Conservation (phyloP, 2,888 invertebrate genomes). For the Nipponacmea schrenckii region DNA sequence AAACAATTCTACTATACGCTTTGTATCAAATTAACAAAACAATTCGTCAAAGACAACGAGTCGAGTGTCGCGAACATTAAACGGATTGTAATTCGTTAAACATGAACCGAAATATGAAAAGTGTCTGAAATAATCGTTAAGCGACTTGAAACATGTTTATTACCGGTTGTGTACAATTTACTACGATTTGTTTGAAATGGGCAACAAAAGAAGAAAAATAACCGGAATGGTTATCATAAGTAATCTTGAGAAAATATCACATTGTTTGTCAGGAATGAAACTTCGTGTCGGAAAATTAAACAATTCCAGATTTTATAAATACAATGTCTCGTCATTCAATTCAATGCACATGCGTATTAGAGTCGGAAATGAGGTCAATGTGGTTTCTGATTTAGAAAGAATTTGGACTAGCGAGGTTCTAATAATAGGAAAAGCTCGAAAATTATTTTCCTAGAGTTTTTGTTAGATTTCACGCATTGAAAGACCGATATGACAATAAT, state of each 20-base stretch:
- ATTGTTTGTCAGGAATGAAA: neutral
- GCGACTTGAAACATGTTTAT: neutral
- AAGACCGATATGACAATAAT: neutral
- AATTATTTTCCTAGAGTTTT: neutral
- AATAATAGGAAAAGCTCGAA: neutral
- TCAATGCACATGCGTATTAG: slow-evolving; percentile 1
- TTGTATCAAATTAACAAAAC: no score
- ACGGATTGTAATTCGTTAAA: neutral
- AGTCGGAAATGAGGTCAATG: slow-evolving; percentile 6
- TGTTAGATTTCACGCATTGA: slow-evolving; percentile 4
- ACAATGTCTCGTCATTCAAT: neutral
- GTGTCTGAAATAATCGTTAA: neutral
- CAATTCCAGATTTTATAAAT: slow-evolving; percentile 3
- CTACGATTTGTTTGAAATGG: neutral
- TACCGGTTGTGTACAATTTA: neutral
- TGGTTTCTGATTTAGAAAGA: neutral
- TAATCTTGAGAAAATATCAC: neutral
- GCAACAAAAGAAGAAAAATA: neutral
- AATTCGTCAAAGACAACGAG: no score
- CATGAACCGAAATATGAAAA: neutral
- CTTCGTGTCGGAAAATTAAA: neutral
- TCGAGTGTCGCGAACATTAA: no score
- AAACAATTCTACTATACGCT: no score
- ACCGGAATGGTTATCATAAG: neutral
- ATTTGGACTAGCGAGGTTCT: neutral